phyloP scores from a whole-genome alignment of 2,888 invertebrate genomes.

The Oligia latruncula region DNA sequence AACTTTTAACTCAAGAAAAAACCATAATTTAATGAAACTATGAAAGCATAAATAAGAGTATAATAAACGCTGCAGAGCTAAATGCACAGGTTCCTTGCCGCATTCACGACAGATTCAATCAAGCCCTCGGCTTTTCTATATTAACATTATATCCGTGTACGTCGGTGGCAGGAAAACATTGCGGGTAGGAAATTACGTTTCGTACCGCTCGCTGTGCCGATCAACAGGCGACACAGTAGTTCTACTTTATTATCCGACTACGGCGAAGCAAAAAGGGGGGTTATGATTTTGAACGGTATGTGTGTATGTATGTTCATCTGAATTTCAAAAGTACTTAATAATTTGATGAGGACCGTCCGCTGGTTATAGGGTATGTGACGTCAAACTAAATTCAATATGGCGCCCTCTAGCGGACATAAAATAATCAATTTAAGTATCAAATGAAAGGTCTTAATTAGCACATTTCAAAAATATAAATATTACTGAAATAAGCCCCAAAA shows the following conservation, averaged over 20 bases:
- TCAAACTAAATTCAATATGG: too few relatives aligned
- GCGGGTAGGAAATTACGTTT: conserved; percentile 79
- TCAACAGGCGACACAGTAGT: conserved; percentile 32
- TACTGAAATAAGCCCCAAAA: too few relatives aligned
- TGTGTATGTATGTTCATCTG: too few relatives aligned
- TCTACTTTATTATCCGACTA: not conserved
- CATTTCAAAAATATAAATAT: too few relatives aligned
- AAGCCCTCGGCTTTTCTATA: conserved; percentile 67
- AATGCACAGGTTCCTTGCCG: conserved; percentile 50
- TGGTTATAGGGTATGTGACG: too few relatives aligned
- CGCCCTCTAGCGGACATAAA: too few relatives aligned
- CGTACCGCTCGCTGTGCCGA: conserved; percentile 56
- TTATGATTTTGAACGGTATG: too few relatives aligned
- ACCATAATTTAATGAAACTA: conserved; percentile 10
- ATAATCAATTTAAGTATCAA: too few relatives aligned
- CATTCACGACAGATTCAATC: conserved; percentile 65
- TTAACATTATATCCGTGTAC: conserved; percentile 73
- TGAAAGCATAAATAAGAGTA: conserved; percentile 28
- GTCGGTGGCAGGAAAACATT: conserved; percentile 79
- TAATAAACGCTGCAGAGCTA: conserved; percentile 31
- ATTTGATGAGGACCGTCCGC: too few relatives aligned
- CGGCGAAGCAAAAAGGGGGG: too few relatives aligned
- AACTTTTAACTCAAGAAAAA: conserved; percentile 5
- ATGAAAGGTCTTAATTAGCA: too few relatives aligned
- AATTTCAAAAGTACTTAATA: too few relatives aligned